These are phyloP conservation scores for Procambarus virginalis DNA, from an alignment of 1,140 invertebrate species.

Conservation along the genomic window DNA sequence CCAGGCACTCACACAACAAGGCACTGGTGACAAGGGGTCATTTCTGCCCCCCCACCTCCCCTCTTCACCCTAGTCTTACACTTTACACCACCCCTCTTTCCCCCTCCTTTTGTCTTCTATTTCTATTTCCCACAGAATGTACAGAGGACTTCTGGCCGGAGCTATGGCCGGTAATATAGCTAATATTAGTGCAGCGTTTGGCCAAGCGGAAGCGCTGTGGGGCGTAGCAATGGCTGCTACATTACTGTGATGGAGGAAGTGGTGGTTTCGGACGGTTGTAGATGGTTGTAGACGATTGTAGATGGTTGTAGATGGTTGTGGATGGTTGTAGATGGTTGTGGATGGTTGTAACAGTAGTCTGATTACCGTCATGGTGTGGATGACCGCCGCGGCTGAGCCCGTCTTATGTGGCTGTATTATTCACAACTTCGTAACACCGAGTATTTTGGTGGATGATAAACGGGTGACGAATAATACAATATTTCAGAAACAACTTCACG, in stretches of 20 bases:
- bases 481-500: no score
- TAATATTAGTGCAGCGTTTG: background rate
- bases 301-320: background rate
- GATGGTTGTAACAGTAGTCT: no score
- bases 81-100: background rate
- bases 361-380: no score
- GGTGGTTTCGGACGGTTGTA: background rate
- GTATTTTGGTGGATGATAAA: no score
- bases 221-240: background rate
- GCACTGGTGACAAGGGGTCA: constrained; percentile 43
- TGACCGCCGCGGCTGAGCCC: no score
- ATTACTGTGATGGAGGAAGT: background rate
- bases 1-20: constrained; percentile 51
- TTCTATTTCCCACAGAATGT: background rate
- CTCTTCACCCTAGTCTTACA: background rate
- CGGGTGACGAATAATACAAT: no score
- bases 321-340: no score
- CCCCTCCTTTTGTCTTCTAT: background rate
- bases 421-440: no score
- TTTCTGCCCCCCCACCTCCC: background rate
- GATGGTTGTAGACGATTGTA: background rate
- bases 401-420: no score
- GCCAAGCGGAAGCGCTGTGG: background rate
- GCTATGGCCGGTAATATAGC: background rate
- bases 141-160: no score